Conservation (phyloP, 2,888 invertebrate genomes). For the Melieria crassipennis region DNA sequence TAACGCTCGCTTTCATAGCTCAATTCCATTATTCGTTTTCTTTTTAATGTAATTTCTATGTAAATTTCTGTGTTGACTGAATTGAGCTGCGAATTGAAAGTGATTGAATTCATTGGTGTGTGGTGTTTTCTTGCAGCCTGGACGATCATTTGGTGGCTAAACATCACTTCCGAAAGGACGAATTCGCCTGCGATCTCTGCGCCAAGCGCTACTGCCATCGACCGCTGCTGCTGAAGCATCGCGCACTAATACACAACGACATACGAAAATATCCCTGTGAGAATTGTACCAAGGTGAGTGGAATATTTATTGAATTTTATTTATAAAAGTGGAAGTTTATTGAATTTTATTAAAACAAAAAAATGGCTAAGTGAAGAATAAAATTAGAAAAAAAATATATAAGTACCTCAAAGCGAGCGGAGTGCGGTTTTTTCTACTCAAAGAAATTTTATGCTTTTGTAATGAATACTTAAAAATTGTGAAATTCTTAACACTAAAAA, state of each 20-base stretch:
- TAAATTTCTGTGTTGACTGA: constrained; percentile 31
- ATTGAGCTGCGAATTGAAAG: no score
- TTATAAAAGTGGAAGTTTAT: neutral
- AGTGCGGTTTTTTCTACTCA: no score
- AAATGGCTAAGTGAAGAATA: no score
- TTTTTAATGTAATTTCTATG: no score
- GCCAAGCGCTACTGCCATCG: constrained; percentile 84
- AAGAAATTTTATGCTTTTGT: no score
- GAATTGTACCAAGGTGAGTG: constrained; percentile 84
- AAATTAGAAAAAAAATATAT: no score
- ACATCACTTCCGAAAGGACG: constrained; percentile 81
- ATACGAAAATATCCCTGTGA: constrained; percentile 91
- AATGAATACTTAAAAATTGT: no score
- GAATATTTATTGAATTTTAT: neutral
- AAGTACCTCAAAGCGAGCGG: no score
- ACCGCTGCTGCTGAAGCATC: constrained; percentile 83
- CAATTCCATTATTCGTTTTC: no score
- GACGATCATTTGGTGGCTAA: constrained; percentile 82
- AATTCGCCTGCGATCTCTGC: constrained; percentile 86
- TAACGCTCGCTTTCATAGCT: neutral
- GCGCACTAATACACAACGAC: constrained; percentile 82
- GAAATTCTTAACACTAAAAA: no score
- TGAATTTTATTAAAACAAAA: neutral
- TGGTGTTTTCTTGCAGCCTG: constrained; percentile 71
- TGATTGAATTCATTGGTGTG: no score